These are phyloP conservation scores for Dynastes maya DNA, from an alignment of 2,888 invertebrate genomes.

Conservation along the genomic window DNA sequence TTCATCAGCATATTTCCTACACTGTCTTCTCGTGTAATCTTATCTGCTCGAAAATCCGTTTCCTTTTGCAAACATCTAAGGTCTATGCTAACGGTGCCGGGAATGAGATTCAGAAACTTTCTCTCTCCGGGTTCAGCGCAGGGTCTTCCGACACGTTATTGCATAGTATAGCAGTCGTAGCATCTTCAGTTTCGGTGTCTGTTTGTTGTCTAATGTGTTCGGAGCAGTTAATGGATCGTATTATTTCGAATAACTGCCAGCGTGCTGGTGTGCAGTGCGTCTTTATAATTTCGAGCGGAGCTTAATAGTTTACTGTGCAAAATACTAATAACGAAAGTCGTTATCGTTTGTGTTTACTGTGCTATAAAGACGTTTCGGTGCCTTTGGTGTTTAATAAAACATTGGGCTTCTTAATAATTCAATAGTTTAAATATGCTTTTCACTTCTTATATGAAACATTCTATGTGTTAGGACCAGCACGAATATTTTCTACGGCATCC, in stretches of 20 bases:
- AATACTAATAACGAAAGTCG: not conserved
- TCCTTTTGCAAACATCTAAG: slow-evolving; percentile 30
- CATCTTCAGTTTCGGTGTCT: slow-evolving; percentile 10
- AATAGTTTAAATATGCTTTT: too few relatives aligned
- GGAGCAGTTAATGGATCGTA: slow-evolving; percentile 30
- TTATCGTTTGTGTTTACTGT: not conserved
- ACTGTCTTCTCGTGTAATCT: slow-evolving; percentile 33
- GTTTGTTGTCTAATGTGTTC: slow-evolving; percentile 38
- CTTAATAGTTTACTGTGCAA: not conserved
- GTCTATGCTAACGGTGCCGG: not conserved
- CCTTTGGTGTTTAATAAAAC: too few relatives aligned
- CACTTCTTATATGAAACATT: too few relatives aligned
- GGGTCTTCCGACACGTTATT: not conserved
- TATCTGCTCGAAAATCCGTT: slow-evolving; percentile 40
- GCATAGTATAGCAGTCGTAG: not conserved
- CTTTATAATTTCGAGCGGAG: slow-evolving; percentile 12
- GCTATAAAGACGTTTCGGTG: too few relatives aligned
- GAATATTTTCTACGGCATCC: too few relatives aligned
- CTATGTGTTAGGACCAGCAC: too few relatives aligned
- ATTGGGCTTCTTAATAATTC: too few relatives aligned
- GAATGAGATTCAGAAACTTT: slow-evolving; percentile 18
- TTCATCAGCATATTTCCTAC: slow-evolving; percentile 37
- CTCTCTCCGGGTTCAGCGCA: not conserved
- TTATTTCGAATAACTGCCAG: slow-evolving; percentile 17
- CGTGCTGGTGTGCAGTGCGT: not conserved